A percentile compares a stretch with the other conserved stretches of the same genome.
Evolutionary conservation across 2,888 invertebrate genomes (phyloP).

Genomic region (Limenitis camilla): DNA sequence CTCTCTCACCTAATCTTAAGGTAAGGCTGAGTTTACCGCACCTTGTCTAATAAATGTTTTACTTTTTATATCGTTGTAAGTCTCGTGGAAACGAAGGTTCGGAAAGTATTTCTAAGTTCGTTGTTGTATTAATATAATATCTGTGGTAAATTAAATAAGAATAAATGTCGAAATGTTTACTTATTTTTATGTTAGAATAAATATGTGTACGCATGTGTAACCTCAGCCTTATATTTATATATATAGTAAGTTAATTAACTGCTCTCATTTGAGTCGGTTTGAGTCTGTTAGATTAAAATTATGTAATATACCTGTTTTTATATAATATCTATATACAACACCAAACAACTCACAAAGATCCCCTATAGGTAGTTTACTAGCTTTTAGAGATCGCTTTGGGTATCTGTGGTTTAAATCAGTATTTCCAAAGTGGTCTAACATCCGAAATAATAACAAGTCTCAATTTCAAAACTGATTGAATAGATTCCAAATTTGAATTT

Average conservation of each 20-base stretch:
- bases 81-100: no score
- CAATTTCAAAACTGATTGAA: no score
- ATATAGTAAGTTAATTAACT: conserved; percentile 24
- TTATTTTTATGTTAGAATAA: conserved; percentile 8
- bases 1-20: conserved; percentile 29
- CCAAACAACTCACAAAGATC: no score
- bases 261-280: conserved; percentile 56
- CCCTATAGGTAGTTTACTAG: no score
- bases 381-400: no score
- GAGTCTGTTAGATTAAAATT: conserved; percentile 42
- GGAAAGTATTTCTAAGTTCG: no score
- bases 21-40: conserved; percentile 26
- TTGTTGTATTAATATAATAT: no score
- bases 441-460: no score
- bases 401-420: no score
- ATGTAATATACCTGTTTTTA: conserved; percentile 40
- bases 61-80: background rate
- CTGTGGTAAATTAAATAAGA: conserved; percentile 9
- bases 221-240: conserved; percentile 24
- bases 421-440: no score
- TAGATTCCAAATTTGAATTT: no score
- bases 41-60: conserved; percentile 9
- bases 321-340: conserved; percentile 37
- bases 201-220: conserved; percentile 11
- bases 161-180: conserved; percentile 10